These are phyloP conservation scores for Rotaria magnacalcarata DNA, from an alignment of 2,888 invertebrate genomes.

Conservation along the genomic window DNA sequence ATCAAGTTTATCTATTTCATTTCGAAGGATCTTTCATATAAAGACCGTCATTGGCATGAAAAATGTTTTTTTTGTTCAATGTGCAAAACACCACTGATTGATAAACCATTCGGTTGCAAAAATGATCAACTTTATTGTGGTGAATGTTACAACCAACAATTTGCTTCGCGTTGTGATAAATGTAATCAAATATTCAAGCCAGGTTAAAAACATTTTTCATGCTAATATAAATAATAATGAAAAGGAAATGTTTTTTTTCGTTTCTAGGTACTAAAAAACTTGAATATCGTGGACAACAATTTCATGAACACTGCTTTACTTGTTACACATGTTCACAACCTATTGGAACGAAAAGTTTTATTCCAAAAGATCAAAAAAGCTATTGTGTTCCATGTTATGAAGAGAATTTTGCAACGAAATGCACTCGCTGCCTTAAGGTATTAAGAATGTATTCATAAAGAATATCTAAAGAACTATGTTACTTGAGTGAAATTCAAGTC, in stretches of 20 bases:
- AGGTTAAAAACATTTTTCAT: conserved; percentile 64
- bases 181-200: conserved; percentile 98
- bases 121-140: conserved; percentile 98
- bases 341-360: conserved; percentile 97
- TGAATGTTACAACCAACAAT: conserved; percentile 97
- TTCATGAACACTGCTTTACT: conserved; percentile 99
- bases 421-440: conserved; percentile 96
- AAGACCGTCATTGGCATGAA: conserved; percentile 99
- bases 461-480: too few relatives aligned
- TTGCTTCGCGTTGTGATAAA: conserved; percentile 96
- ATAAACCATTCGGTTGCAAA: conserved; percentile 99
- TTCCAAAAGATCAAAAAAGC: conserved; percentile 96
- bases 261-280: conserved; percentile 94
- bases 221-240: neutral
- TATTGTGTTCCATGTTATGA: conserved; percentile 98
- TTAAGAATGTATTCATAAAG: too few relatives aligned
- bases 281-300: conserved; percentile 99
- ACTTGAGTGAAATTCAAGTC: too few relatives aligned
- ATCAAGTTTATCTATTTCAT: neutral
- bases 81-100: conserved; percentile 93
- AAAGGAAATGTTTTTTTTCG: neutral
- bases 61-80: conserved; percentile 97
- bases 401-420: conserved; percentile 97
- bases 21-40: conserved; percentile 93
- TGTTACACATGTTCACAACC: conserved; percentile 91